Base-by-base conservation (phyloP, 2,888 invertebrate genomes). In the Drosophila neonasuta region DNA sequence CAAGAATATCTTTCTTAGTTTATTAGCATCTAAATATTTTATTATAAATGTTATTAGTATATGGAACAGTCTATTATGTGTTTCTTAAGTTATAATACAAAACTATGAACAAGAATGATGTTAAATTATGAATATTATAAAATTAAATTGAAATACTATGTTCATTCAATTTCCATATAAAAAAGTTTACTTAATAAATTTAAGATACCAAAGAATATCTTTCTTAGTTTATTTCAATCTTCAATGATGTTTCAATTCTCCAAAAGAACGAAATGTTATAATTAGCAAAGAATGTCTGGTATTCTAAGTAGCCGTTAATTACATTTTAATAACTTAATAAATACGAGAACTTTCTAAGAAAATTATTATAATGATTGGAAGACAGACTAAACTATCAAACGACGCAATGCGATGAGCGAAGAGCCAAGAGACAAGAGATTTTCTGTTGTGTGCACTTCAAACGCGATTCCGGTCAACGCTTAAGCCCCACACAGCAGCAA, bases 311-410 rank as follows among this genome's bases (percentile, higher is more conserved):
- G 69, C 13, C 57, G 60, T 58, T 81, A 84, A 86, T 83, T 70
- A 55, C 24, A 62, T 79, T 81, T 84, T 83, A 83, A 83, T 83
- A 81, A 84, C 85, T 83, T 84, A 81, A 83, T 86, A 81, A 74
- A 79, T 56, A 58, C 73, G 9, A 71, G 71, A 79, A 73, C 50
- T 79, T 81, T 77, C 74, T 56, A 64, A 46, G 82, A 77, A 83
- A 73, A 66, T 64, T 58, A 74, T 76, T 64, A 80, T 70, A 74
- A 86, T 73, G 63, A 65, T 68, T 36, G 44, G 72, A 51, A 52
- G 50, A 59, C 62, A 45, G 54, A 58, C 66, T 48, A 54, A 56
- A 49, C 24, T 36, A 56, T 56, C 55, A 29, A 51, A 17, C 17
- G 13, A 7, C 24, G 55, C 41, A 34, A 24, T 39, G 46, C 9